phyloP scores from a whole-genome alignment of 2,888 invertebrate species.

The Axea sp. region DNA sequence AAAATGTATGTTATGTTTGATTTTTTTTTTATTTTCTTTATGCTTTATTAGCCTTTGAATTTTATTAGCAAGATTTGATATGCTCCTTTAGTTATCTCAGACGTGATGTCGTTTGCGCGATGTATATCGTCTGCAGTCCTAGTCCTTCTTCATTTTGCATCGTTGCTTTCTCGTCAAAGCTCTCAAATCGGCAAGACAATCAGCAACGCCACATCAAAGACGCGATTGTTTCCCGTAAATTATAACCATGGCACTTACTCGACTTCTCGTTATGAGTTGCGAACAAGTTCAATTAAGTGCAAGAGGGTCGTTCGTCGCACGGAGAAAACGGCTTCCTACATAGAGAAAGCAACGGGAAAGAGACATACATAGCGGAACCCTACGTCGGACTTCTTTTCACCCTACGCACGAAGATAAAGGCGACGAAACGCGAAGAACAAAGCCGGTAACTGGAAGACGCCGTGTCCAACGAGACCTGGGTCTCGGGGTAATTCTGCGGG shows the following conservation, averaged over 20 bases:
- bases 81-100: too few species aligned
- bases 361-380: conserved; percentile 38
- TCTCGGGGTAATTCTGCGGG: conserved; percentile 63
- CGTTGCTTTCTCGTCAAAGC: conserved; percentile 46
- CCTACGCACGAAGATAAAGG: conserved; percentile 34
- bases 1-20: too few species aligned
- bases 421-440: conserved; percentile 49
- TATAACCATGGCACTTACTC: conserved; percentile 78
- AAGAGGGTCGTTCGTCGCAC: conserved; percentile 61
- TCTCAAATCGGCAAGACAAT: conserved; percentile 55
- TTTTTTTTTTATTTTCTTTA: too few species aligned
- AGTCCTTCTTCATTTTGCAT: conserved; percentile 24
- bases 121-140: conserved; percentile 27
- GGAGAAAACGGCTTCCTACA: conserved; percentile 74
- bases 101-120: conserved; percentile 4
- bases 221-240: conserved; percentile 79
- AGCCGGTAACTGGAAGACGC: conserved; percentile 46
- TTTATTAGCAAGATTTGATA: too few species aligned
- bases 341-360: conserved; percentile 47
- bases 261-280: conserved; percentile 79
- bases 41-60: too few species aligned
- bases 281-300: conserved; percentile 80
- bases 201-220: conserved; percentile 76
- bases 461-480: conserved; percentile 48
- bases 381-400: conserved; percentile 39